These are phyloP conservation scores for Trichosurus vulpecula DNA, from an alignment of 2,797 vertebrate genomes.

Conservation along the genomic window DNA sequence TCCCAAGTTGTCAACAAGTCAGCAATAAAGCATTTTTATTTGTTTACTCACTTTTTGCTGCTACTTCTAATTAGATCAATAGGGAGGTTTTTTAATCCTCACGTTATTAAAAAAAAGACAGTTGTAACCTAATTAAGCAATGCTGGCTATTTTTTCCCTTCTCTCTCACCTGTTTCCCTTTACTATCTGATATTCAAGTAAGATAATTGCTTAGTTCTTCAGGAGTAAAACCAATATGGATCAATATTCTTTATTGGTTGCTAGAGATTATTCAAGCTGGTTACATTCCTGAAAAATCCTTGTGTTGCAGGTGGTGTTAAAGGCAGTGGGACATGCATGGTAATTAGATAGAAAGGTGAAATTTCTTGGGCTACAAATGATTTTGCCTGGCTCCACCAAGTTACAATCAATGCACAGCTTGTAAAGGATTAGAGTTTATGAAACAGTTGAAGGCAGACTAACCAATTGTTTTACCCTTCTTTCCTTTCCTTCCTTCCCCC, in stretches of 20 bases:
- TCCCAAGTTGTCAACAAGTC: background rate
- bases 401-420: background rate
- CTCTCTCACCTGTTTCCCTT: slow-evolving; percentile 14
- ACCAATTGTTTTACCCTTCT: background rate
- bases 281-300: slow-evolving; percentile 27
- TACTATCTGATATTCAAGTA: slow-evolving; percentile 28
- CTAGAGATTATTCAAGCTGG: background rate
- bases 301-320: background rate
- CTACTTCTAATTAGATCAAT: slow-evolving; percentile 56
- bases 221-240: slow-evolving; percentile 40
- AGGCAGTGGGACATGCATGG: background rate
- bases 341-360: background rate
- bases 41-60: slow-evolving; percentile 53
- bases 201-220: background rate
- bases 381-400: background rate
- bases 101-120: background rate
- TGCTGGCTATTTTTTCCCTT: background rate
- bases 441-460: slow-evolving; percentile 4
- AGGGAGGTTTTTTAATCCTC: slow-evolving; percentile 35
- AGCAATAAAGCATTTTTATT: slow-evolving; percentile 34
- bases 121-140: slow-evolving; percentile 37
- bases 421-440: background rate
- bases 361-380: slow-evolving; percentile 9
- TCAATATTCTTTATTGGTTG: slow-evolving; percentile 56
- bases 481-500: background rate